Conservation (phyloP, 2,797 vertebrate genomes). For the Pangasius macronema region DNA sequence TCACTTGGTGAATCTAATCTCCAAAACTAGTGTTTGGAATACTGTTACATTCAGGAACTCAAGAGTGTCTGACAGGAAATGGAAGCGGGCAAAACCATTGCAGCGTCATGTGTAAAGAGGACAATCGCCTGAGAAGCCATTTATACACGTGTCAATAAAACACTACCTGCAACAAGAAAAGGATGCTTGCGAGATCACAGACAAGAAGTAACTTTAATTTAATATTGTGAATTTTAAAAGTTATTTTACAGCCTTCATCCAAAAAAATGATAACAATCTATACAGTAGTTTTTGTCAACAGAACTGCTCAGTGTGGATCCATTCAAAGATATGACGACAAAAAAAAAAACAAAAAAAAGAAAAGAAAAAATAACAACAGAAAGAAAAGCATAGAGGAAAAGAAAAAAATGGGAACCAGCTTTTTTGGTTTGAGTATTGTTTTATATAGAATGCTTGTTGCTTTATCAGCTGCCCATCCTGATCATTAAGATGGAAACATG, state of each 20-base stretch:
- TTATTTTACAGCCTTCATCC: constrained; percentile 95
- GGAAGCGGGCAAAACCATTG: neutral
- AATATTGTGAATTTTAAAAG: constrained; percentile 99
- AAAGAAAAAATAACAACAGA: constrained; percentile 38
- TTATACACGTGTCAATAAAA: neutral
- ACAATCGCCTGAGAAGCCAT: neutral
- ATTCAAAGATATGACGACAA: constrained; percentile 72
- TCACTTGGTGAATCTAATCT: neutral
- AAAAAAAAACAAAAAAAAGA: neutral
- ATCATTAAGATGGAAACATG: constrained; percentile 68
- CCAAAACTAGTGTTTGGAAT: neutral
- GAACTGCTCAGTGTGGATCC: constrained; percentile 87
- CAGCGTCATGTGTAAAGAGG: neutral
- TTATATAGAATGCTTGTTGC: constrained; percentile 71
- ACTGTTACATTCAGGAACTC: neutral
- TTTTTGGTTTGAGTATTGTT: constrained; percentile 74
- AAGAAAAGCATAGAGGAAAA: constrained; percentile 61
- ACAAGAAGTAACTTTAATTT: constrained; percentile 99
- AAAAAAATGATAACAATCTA: constrained; percentile 88
- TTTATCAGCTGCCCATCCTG: constrained; percentile 70
- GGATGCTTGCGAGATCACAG: constrained; percentile 81
- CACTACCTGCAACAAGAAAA: constrained; percentile 22
- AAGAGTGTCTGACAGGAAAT: neutral
- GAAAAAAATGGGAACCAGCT: constrained; percentile 70
- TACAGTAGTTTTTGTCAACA: constrained; percentile 97